Conservation (phyloP, 2,797 vertebrate genomes). For the Novumbra hubbsi region DNA sequence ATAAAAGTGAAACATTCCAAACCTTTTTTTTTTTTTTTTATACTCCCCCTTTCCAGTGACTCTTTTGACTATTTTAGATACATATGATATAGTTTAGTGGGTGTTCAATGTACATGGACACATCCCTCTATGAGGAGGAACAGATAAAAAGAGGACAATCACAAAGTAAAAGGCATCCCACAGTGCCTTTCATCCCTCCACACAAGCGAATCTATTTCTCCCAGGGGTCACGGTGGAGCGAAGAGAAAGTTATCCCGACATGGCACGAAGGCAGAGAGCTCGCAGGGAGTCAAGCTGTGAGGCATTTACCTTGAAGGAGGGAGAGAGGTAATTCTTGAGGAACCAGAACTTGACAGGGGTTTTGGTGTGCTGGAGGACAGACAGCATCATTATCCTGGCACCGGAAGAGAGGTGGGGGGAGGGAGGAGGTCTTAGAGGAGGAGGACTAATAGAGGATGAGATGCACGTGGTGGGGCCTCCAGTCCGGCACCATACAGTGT, state of each 20-base stretch:
- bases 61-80: conserved; percentile 25
- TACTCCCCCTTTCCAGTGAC: background rate
- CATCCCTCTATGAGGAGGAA: conserved; percentile 1
- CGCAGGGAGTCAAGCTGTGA: conserved; percentile 3
- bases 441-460: conserved; percentile 17
- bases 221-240: background rate
- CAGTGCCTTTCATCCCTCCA: conserved; percentile 13
- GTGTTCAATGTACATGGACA: conserved; percentile 11
- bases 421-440: conserved; percentile 12
- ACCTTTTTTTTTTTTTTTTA: conserved; percentile 2
- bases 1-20: conserved; percentile 4
- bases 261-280: background rate
- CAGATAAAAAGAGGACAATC: conserved; percentile 14
- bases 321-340: conserved; percentile 96
- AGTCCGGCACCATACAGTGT: background rate
- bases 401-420: conserved; percentile 18
- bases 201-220: conserved; percentile 15
- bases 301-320: conserved; percentile 88
- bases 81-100: conserved; percentile 10
- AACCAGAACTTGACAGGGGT: conserved; percentile 98
- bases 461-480: background rate
- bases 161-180: conserved; percentile 25
- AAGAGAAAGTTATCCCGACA: conserved; percentile 7
- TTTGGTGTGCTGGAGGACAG: conserved; percentile 89
- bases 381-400: conserved; percentile 98